Evolutionary conservation across 2,888 invertebrate species (phyloP).

Genomic region (Amiota mariae): DNA sequence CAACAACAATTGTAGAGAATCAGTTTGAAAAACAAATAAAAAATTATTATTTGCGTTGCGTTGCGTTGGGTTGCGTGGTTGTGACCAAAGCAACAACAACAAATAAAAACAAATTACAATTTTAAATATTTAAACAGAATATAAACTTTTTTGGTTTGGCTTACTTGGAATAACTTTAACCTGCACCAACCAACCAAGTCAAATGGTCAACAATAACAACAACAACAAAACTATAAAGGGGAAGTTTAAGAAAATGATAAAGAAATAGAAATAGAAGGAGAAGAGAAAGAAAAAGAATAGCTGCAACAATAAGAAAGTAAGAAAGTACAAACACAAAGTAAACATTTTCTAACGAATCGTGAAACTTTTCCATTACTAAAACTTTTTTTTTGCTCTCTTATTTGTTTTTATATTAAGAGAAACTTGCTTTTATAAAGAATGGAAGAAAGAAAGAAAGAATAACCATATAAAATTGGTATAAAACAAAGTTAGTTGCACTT

Average conservation of each 20-base stretch:
- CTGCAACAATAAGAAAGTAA: too few relatives aligned
- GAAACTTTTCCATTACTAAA: conserved; percentile 44
- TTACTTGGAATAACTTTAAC: neutral
- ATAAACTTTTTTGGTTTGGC: neutral
- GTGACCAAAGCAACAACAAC: neutral
- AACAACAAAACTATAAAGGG: neutral
- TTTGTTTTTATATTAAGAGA: neutral
- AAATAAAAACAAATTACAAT: conserved; percentile 1
- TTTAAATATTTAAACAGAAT: neutral
- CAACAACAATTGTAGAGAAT: neutral
- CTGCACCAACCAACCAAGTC: conserved; percentile 18
- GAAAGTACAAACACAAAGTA: neutral
- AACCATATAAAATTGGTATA: neutral
- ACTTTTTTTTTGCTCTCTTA: conserved; percentile 24
- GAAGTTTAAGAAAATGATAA: too few relatives aligned
- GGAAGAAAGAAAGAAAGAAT: neutral
- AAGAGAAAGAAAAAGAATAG: too few relatives aligned
- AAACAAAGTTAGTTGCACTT: conserved; percentile 16
- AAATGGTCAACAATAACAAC: neutral
- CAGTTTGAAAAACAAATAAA: conserved; percentile 2
- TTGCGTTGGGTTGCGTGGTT: neutral
- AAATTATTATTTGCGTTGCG: conserved; percentile 11
- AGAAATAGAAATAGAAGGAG: too few relatives aligned
- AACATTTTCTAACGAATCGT: conserved; percentile 39
- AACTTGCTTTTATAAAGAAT: neutral